Conservation (phyloP, 2,797 vertebrate genomes). For the Sebastes kiyomatsui region DNA sequence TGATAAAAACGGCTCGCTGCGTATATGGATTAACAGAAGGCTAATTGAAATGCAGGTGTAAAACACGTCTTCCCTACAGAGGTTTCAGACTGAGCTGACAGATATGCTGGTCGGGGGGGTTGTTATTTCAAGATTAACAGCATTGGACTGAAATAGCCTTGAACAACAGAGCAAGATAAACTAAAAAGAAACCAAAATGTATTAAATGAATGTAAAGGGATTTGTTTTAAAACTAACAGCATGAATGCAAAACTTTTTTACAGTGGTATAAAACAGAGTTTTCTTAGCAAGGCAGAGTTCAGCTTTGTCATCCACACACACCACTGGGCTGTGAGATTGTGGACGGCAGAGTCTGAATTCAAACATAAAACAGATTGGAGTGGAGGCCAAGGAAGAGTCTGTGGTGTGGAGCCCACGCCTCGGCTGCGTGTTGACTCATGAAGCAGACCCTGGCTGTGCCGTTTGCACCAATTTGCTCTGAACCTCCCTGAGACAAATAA, state of each 20-base stretch:
- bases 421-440: conserved; percentile 69
- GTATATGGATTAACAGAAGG: conserved; percentile 42
- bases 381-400: conserved; percentile 45
- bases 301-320: conserved; percentile 13
- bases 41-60: conserved; percentile 56
- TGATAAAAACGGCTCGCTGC: conserved; percentile 38
- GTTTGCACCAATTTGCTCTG: conserved; percentile 77
- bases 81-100: conserved; percentile 45
- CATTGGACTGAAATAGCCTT: conserved; percentile 29
- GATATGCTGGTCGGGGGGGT: conserved; percentile 25
- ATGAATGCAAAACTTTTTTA: conserved; percentile 10
- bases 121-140: conserved; percentile 59
- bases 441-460: conserved; percentile 68
- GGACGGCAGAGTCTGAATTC: conserved; percentile 47
- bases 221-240: not conserved
- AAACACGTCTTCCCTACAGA: conserved; percentile 23
- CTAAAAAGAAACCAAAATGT: conserved; percentile 3
- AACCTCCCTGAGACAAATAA: conserved; percentile 77
- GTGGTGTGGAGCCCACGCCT: conserved; percentile 62
- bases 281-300: not conserved
- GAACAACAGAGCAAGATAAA: conserved; percentile 45
- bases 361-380: conserved; percentile 57
- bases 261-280: conserved; percentile 8
- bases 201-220: not conserved
- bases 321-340: conserved; percentile 8